Evolutionary conservation across 92 coral and sea anemone genomes (phyloP).

Genomic region (Micromussa lordhowensis): DNA sequence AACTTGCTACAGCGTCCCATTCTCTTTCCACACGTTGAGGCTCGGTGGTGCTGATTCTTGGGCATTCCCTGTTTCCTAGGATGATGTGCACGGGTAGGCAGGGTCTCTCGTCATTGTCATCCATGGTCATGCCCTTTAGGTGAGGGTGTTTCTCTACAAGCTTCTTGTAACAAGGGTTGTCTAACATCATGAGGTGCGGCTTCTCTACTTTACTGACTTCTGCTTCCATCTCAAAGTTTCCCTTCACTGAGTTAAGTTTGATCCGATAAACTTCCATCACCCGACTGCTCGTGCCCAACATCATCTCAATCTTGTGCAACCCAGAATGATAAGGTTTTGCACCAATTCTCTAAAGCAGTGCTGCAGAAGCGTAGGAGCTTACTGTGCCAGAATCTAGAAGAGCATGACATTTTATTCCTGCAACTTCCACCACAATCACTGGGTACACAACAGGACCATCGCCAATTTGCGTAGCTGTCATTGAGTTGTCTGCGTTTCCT

Average conservation of each 20-base stretch:
- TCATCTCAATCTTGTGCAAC: too few relatives aligned
- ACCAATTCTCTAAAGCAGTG: constrained; percentile 14
- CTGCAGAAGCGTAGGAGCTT: constrained; percentile 50
- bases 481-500: constrained; percentile 19
- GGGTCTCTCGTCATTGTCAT: constrained; percentile 36
- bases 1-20: constrained; percentile 36
- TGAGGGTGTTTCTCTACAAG: constrained; percentile 25
- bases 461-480: too few relatives aligned
- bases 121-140: constrained; percentile 37
- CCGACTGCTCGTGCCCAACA: constrained; percentile 16
- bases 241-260: constrained; percentile 26
- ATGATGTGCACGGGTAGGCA: constrained; percentile 47
- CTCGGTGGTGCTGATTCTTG: constrained; percentile 42
- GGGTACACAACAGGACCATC: constrained; percentile 57
- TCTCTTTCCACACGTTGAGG: constrained; percentile 35
- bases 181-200: constrained; percentile 38
- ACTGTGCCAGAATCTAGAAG: constrained; percentile 32
- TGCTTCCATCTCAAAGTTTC: constrained; percentile 30
- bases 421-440: constrained; percentile 45
- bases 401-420: constrained; percentile 49
- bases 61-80: constrained; percentile 37
- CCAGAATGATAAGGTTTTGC: constrained; percentile 39
- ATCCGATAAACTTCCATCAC: constrained; percentile 35
- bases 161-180: constrained; percentile 51
- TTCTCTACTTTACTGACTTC: constrained; percentile 51